Conservation (phyloP, 2,888 invertebrate species). For the Lobophora halterata region DNA sequence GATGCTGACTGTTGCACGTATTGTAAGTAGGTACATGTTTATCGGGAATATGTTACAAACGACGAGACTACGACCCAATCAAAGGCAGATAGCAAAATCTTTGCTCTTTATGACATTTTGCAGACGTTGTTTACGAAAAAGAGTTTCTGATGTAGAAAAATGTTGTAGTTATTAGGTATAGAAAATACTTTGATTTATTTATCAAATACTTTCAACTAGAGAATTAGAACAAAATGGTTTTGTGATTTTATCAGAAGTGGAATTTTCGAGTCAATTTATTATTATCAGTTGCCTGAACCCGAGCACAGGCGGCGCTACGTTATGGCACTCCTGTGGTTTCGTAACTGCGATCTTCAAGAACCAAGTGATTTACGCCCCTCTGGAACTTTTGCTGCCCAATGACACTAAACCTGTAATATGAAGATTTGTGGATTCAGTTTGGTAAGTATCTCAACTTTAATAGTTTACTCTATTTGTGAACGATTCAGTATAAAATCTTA, state of each 20-base stretch:
- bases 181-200: no score
- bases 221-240: conserved; percentile 24
- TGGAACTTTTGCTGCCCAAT: conserved; percentile 43
- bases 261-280: conserved; percentile 53
- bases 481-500: neutral
- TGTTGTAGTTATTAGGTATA: no score
- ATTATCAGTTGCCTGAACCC: conserved; percentile 49
- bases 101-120: conserved; percentile 21
- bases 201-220: conserved; percentile 18
- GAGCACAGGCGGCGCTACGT: conserved; percentile 41
- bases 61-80: conserved; percentile 44
- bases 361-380: conserved; percentile 51
- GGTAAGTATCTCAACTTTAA: conserved; percentile 25
- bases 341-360: conserved; percentile 53
- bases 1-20: conserved; percentile 47
- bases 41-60: conserved; percentile 43
- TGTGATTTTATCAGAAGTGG: conserved; percentile 41
- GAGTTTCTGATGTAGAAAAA: no score
- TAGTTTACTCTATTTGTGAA: conserved; percentile 8
- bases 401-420: conserved; percentile 45
- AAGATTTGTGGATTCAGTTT: conserved; percentile 43
- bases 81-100: conserved; percentile 42
- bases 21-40: no score
- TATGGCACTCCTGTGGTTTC: conserved; percentile 57
- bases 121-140: no score